phyloP scores from a whole-genome alignment of 1,140 invertebrate genomes.

The Lasaia peninsularis region DNA sequence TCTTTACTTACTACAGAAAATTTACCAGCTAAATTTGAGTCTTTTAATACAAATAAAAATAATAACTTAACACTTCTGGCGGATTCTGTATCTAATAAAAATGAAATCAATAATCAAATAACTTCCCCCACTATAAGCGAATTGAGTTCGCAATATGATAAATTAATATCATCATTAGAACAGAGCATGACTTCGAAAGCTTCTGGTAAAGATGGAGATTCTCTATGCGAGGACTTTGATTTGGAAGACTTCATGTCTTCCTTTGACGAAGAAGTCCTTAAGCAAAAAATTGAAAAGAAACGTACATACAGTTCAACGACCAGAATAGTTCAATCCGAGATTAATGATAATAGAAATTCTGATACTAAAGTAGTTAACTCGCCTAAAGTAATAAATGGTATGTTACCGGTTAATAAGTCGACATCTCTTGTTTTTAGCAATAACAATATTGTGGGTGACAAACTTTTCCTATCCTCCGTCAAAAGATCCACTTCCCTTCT shows the following conservation, averaged over 20 bases:
- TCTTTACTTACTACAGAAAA: slow-evolving; percentile 69
- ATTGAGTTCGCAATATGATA: slow-evolving; percentile 69
- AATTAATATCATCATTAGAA: slow-evolving; percentile 74
- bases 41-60: slow-evolving; percentile 50
- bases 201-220: slow-evolving; percentile 70
- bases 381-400: slow-evolving; percentile 47
- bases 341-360: slow-evolving; percentile 43
- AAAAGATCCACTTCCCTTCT: slow-evolving; percentile 74
- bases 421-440: slow-evolving; percentile 76
- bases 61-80: slow-evolving; percentile 32
- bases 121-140: slow-evolving; percentile 55
- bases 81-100: slow-evolving; percentile 36
- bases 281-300: slow-evolving; percentile 61
- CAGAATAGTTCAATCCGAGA: slow-evolving; percentile 58
- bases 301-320: slow-evolving; percentile 66
- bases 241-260: slow-evolving; percentile 74
- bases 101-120: slow-evolving; percentile 52
- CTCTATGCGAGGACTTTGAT: slow-evolving; percentile 72
- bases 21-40: slow-evolving; percentile 66
- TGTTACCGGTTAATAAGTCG: slow-evolving; percentile 73
- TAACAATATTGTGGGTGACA: slow-evolving; percentile 67
- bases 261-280: slow-evolving; percentile 69
- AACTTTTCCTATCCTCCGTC: slow-evolving; percentile 67
- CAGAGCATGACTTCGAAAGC: slow-evolving; percentile 71
- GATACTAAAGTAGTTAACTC: slow-evolving; percentile 52